phyloP scores from a whole-genome alignment of 35 echinoderm and acorn worm species.

The Eucidaris tribuloides region DNA sequence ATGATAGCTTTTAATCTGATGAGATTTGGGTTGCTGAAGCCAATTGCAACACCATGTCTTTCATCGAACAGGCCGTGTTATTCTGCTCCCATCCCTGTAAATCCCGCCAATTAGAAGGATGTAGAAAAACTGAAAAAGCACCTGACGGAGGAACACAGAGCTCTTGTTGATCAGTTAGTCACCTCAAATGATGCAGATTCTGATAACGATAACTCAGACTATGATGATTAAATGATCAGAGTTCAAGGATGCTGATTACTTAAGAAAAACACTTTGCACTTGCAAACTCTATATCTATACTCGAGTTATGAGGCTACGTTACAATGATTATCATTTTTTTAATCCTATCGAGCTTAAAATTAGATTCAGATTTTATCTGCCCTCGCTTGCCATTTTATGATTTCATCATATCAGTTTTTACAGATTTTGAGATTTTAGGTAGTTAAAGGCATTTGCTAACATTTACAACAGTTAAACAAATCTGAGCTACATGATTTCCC shows the following conservation, averaged over 20 bases:
- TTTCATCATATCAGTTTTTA: no score
- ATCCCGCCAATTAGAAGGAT: background rate
- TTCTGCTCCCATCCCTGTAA: background rate
- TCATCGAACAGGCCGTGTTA: background rate
- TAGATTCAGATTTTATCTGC: no score
- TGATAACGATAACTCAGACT: background rate
- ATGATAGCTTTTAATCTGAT: background rate
- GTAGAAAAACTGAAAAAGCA: background rate
- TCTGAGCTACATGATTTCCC: no score
- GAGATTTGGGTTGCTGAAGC: conserved; percentile 7
- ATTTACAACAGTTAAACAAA: no score
- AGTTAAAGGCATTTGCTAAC: no score
- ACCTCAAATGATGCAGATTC: background rate
- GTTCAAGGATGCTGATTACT: background rate
- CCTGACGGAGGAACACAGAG: background rate
- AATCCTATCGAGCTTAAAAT: no score
- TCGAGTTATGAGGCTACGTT: no score
- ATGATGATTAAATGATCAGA: background rate
- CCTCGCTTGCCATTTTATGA: no score
- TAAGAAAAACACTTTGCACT: no score
- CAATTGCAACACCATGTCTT: background rate
- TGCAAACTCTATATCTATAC: no score
- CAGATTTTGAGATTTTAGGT: no score
- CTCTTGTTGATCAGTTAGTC: background rate
- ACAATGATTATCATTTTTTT: no score